These are phyloP conservation scores for Notechis scutatus DNA, from an alignment of 2,113 vertebrate genomes.

Conservation along the genomic window DNA sequence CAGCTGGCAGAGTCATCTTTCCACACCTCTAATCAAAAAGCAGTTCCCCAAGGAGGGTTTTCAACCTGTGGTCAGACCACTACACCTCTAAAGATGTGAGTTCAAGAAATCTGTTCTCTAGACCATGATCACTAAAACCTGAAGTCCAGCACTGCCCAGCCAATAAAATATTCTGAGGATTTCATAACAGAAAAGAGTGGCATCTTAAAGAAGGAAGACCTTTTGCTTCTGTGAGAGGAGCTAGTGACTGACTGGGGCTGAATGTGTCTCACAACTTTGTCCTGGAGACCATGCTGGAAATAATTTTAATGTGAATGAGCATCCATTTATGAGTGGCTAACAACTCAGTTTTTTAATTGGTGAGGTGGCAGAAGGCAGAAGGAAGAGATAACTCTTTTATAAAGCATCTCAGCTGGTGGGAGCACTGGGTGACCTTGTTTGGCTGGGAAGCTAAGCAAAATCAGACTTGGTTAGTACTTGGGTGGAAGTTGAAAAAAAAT, in stretches of 20 bases:
- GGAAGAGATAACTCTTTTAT: neutral
- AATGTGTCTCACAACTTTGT: neutral
- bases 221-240: neutral
- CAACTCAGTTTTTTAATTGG: neutral
- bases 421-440: neutral
- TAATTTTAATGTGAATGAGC: neutral
- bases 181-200: neutral
- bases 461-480: neutral
- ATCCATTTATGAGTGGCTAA: neutral
- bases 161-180: neutral
- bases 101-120: neutral
- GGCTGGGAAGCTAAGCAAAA: neutral
- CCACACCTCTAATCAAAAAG: neutral
- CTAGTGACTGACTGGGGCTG: neutral
- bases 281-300: neutral
- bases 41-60: neutral
- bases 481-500: neutral
- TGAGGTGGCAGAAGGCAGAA: neutral
- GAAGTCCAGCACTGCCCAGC: neutral
- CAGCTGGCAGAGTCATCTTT: neutral
- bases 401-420: neutral
- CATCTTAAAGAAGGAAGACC: neutral
- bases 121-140: neutral
- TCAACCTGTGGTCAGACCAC: neutral
- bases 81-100: neutral